Evolutionary conservation across 2,113 vertebrate species (phyloP).

Genomic region (Gadus macrocephalus): DNA sequence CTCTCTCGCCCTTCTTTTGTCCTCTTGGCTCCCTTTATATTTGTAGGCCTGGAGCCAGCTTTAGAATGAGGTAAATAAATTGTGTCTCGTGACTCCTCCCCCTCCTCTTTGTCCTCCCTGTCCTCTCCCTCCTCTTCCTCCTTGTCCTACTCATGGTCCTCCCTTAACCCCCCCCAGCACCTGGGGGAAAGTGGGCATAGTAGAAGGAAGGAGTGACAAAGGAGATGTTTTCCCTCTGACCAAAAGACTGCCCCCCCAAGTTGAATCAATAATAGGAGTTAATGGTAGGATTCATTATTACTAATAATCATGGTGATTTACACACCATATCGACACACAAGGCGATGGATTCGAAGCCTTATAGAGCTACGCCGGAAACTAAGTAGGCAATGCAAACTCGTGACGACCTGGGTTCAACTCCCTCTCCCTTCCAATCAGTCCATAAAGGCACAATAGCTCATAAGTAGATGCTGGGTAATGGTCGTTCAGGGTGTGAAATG

Average conservation of each 20-base stretch:
- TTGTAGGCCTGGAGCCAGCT: background rate
- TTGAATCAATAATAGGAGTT: constrained; percentile 30
- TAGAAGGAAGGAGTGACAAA: background rate
- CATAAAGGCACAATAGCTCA: too few relatives aligned
- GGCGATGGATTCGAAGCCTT: too few relatives aligned
- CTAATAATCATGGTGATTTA: too few relatives aligned
- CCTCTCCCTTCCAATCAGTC: too few relatives aligned
- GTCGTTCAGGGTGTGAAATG: too few relatives aligned
- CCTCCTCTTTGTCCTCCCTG: background rate
- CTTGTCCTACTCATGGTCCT: constrained; percentile 1
- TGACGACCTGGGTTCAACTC: too few relatives aligned
- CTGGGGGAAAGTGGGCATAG: constrained; percentile 6
- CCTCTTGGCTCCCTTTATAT: background rate
- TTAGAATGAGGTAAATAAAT: background rate
- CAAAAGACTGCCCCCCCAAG: constrained; percentile 38
- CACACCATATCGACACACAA: too few relatives aligned
- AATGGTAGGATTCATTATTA: too few relatives aligned
- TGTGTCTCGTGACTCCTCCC: background rate
- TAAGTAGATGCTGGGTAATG: too few relatives aligned
- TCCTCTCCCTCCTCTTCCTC: background rate
- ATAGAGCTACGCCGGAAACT: too few relatives aligned
- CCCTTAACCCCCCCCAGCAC: constrained; percentile 7
- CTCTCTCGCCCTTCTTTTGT: background rate
- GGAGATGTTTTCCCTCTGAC: constrained; percentile 34
- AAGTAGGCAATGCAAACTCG: too few relatives aligned